phyloP scores from a whole-genome alignment of 2,113 vertebrate genomes.

The Notechis scutatus region DNA sequence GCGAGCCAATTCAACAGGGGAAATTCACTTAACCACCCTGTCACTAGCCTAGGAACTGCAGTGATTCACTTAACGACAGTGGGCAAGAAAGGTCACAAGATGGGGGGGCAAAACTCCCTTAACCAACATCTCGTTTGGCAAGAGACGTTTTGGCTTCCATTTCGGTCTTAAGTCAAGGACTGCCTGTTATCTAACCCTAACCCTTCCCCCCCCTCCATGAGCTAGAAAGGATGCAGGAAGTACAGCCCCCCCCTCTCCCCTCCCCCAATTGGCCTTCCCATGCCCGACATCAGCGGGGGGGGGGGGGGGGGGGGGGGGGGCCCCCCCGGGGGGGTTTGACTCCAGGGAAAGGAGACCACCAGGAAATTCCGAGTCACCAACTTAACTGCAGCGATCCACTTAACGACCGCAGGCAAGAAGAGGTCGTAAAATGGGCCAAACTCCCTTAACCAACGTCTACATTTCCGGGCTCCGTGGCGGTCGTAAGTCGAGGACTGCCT shows the following conservation, averaged over 20 bases:
- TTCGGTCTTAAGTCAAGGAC: too few relatives aligned
- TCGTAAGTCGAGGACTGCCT: too few relatives aligned
- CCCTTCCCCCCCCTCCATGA: fast-evolving
- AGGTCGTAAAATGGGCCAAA: too few relatives aligned
- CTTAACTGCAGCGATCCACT: too few relatives aligned
- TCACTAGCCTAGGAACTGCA: background rate
- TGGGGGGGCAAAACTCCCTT: background rate
- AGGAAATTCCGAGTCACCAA: background rate
- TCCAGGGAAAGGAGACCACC: background rate
- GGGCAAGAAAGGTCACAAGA: background rate
- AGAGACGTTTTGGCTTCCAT: too few relatives aligned
- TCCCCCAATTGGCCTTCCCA: background rate
- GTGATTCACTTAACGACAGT: background rate
- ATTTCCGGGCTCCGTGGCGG: too few relatives aligned
- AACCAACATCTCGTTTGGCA: too few relatives aligned
- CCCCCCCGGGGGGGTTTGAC: too few relatives aligned
- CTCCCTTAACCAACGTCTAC: too few relatives aligned
- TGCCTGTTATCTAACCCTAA: too few relatives aligned
- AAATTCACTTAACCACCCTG: background rate
- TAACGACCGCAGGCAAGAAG: too few relatives aligned
- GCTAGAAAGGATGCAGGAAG: background rate
- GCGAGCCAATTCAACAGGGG: background rate
- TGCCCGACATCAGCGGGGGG: background rate
- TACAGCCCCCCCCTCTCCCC: background rate
- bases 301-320: too few relatives aligned